Evolutionary conservation across 2,888 invertebrate genomes (phyloP).

Genomic region (Chaitophorus viminalis): DNA sequence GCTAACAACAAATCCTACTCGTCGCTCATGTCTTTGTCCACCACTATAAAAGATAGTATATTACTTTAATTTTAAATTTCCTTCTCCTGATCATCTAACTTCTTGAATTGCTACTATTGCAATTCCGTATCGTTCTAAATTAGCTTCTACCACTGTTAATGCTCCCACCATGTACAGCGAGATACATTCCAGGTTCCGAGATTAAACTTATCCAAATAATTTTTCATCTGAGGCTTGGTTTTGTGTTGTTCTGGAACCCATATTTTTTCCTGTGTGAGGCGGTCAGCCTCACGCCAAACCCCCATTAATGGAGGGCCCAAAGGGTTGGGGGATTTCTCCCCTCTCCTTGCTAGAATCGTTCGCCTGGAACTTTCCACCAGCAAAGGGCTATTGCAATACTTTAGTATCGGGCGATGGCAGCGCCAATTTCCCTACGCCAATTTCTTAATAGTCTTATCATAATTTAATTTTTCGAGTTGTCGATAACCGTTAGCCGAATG

Average conservation of each 20-base stretch:
- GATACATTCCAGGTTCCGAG: conserved; percentile 61
- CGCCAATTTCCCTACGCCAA: conserved; percentile 10
- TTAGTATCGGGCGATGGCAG: conserved; percentile 7
- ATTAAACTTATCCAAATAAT: conserved; percentile 39
- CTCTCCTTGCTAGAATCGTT: conserved; percentile 12
- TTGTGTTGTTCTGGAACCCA: conserved; percentile 39
- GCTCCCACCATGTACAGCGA: conserved; percentile 59
- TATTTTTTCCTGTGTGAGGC: conserved; percentile 24
- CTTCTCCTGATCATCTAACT: conserved; percentile 61
- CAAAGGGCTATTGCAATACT: conserved; percentile 10
- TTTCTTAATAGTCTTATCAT: background rate
- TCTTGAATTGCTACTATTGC: conserved; percentile 62
- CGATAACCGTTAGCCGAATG: too few species aligned
- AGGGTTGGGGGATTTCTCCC: background rate
- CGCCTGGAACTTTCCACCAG: conserved; percentile 6
- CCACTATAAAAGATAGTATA: conserved; percentile 58
- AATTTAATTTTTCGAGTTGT: conserved; percentile 9
- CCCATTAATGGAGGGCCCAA: background rate
- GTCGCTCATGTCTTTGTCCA: conserved; percentile 37
- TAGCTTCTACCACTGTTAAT: conserved; percentile 45
- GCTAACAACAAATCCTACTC: conserved; percentile 58
- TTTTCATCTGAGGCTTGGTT: conserved; percentile 11
- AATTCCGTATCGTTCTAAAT: conserved; percentile 51
- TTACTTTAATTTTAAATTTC: conserved; percentile 52
- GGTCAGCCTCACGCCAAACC: conserved; percentile 33